These are phyloP conservation scores for Sebastes kiyomatsui DNA, from an alignment of 2,797 vertebrate species.

Conservation along the genomic window DNA sequence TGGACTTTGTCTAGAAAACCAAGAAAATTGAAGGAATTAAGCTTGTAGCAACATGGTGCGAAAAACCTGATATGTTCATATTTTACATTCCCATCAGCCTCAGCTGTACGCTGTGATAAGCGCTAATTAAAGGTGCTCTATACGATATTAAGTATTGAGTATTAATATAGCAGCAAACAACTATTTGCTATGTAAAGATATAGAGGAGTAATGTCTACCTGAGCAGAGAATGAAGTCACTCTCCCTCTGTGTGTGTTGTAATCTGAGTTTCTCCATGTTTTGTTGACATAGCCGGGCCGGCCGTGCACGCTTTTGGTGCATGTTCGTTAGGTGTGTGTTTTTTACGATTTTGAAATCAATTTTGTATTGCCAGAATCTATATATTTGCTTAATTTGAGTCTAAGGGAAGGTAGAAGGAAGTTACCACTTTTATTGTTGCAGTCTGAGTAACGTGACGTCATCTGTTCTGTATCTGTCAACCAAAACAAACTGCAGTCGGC, in stretches of 20 bases:
- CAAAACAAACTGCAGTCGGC: no score
- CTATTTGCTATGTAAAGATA: not conserved
- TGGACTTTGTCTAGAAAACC: conserved; percentile 80
- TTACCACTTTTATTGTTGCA: no score
- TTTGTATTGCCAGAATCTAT: no score
- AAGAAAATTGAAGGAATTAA: not conserved
- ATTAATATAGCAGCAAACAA: not conserved
- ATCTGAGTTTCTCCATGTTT: no score
- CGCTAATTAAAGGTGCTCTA: not conserved
- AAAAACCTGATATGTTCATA: not conserved
- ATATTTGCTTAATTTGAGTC: no score
- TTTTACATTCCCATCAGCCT: not conserved
- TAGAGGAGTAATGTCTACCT: not conserved
- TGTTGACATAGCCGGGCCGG: no score
- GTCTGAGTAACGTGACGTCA: no score
- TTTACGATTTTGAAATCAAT: no score
- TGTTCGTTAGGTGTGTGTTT: no score
- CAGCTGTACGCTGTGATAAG: not conserved
- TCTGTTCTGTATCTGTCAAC: no score
- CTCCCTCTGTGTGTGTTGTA: conserved; percentile 43
- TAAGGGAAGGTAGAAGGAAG: no score
- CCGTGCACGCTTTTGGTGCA: no score
- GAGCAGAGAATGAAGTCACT: conserved; percentile 26
- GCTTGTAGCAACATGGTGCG: not conserved
- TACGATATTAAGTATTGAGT: not conserved